These are phyloP conservation scores for Branchipolynoe longqiensis DNA, from an alignment of 2,888 invertebrate genomes.

Conservation along the genomic window DNA sequence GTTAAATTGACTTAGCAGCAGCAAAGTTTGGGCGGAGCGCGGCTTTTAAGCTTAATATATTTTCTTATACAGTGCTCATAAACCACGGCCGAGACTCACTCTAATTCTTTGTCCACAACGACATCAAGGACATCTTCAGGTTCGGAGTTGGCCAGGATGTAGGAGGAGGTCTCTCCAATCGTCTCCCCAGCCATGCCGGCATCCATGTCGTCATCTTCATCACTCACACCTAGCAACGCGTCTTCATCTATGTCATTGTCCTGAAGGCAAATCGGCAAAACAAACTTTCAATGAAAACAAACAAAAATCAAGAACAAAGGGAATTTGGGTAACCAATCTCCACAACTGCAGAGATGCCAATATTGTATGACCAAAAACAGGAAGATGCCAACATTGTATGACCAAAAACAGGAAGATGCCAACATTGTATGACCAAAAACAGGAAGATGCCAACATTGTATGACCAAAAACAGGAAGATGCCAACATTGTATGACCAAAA, in stretches of 20 bases:
- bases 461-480: too few relatives aligned
- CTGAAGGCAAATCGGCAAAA: neutral
- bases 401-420: too few relatives aligned
- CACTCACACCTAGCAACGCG: neutral
- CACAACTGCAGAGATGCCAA: neutral
- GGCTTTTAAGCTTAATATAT: neutral
- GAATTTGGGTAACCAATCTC: neutral
- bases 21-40: neutral
- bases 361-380: neutral
- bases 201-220: slow-evolving; percentile 24
- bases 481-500: too few relatives aligned
- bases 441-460: too few relatives aligned
- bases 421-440: too few relatives aligned
- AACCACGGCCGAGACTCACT: too few relatives aligned
- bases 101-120: too few relatives aligned
- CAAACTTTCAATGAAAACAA: neutral
- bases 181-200: slow-evolving; percentile 1
- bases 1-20: neutral
- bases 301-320: neutral
- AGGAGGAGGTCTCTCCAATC: neutral
- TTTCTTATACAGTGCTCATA: neutral
- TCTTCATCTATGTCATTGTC: slow-evolving; percentile 33
- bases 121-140: neutral
- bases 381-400: neutral
- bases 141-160: neutral